Conservation (phyloP, 2,797 vertebrate genomes). For the Poecilia wingei region DNA sequence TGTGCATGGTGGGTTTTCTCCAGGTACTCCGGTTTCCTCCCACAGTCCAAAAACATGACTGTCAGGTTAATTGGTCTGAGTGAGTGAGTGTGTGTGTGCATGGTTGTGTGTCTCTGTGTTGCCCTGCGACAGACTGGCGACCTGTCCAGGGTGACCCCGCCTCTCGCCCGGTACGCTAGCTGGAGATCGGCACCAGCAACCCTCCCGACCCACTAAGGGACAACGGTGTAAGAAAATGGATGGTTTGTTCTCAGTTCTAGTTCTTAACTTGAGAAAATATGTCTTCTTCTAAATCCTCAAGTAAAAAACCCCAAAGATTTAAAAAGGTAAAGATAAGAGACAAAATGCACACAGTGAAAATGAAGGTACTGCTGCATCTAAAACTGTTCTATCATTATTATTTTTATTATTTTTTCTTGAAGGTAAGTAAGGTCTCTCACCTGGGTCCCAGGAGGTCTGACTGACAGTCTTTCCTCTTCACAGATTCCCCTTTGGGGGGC, state of each 20-base stretch:
- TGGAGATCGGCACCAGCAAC: too few species aligned
- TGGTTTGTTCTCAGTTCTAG: background rate
- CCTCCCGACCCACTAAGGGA: too few species aligned
- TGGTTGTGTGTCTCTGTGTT: too few species aligned
- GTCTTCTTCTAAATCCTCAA: background rate
- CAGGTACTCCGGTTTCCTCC: too few species aligned
- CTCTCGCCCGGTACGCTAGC: too few species aligned
- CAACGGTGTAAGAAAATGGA: too few species aligned
- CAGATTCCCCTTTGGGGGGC: constrained; percentile 86
- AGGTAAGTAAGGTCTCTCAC: constrained; percentile 63
- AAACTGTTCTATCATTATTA: background rate
- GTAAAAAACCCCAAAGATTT: background rate
- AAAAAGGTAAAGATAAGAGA: background rate
- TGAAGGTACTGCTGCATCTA: background rate
- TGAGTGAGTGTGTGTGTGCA: too few species aligned
- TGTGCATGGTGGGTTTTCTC: too few species aligned
- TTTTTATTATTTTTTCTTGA: background rate
- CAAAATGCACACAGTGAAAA: background rate
- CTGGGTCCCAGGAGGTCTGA: constrained; percentile 92
- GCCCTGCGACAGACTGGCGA: too few species aligned
- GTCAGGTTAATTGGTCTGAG: too few species aligned
- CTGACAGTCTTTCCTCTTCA: constrained; percentile 94
- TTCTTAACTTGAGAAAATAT: background rate
- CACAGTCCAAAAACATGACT: too few species aligned
- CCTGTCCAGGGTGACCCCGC: too few species aligned